Evolutionary conservation across 2,888 invertebrate genomes (phyloP).

Genomic region (Drosophila anceps): DNA sequence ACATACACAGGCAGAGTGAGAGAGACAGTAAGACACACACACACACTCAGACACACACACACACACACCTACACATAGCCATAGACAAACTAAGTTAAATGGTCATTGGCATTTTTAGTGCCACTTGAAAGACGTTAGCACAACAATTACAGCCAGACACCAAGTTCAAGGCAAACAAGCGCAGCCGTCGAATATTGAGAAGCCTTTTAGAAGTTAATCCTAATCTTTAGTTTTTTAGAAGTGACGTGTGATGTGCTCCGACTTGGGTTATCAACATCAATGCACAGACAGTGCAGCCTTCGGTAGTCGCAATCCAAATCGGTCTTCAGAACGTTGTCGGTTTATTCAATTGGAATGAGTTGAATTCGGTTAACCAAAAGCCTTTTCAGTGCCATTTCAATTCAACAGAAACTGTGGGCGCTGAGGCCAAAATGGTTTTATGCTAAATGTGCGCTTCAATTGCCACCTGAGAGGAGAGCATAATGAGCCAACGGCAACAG

Average conservation of each 20-base stretch:
- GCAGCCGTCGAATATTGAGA: slow-evolving; percentile 1
- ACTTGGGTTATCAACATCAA: background rate
- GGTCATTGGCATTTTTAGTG: slow-evolving; percentile 70
- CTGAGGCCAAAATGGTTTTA: slow-evolving; percentile 38
- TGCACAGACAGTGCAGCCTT: slow-evolving; percentile 12
- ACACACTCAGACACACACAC: background rate
- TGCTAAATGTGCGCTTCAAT: slow-evolving; percentile 52
- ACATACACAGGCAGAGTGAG: background rate
- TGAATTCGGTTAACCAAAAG: slow-evolving; percentile 65
- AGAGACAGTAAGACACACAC: background rate
- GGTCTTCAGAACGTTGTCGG: slow-evolving; percentile 25
- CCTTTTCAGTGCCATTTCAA: slow-evolving; percentile 70
- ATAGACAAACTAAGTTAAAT: slow-evolving; percentile 50
- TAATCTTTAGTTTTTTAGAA: background rate
- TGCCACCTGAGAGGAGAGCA: slow-evolving; percentile 59
- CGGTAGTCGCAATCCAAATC: slow-evolving; percentile 31
- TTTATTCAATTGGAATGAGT: slow-evolving; percentile 65
- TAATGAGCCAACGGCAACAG: slow-evolving; percentile 50
- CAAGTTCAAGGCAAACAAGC: slow-evolving; percentile 48
- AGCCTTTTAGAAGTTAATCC: slow-evolving; percentile 24
- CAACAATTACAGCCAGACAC: slow-evolving; percentile 45
- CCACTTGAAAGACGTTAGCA: slow-evolving; percentile 49
- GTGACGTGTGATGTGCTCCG: background rate
- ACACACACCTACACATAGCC: background rate
- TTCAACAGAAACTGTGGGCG: slow-evolving; percentile 36